Evolutionary conservation across 2,113 vertebrate genomes (phyloP).

Genomic region (Erinaceus europaeus): DNA sequence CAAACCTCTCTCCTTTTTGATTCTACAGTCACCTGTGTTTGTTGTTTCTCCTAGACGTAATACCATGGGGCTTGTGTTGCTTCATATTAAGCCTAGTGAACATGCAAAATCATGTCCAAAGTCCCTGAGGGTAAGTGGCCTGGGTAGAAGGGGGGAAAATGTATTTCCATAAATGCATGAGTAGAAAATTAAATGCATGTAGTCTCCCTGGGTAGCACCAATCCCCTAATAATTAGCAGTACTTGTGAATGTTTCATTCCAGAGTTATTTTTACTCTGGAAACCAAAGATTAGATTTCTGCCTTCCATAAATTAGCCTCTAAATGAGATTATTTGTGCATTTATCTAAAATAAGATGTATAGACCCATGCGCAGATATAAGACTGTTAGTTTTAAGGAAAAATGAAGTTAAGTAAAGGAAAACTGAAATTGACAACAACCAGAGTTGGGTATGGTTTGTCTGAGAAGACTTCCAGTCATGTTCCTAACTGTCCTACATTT

Average conservation of each 20-base stretch:
- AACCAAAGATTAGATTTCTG: background rate
- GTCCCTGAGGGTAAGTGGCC: conserved; percentile 32
- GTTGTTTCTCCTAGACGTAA: conserved; percentile 30
- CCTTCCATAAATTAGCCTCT: background rate
- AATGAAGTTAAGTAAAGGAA: background rate
- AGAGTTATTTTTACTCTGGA: background rate
- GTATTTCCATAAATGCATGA: background rate
- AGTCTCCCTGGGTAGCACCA: background rate
- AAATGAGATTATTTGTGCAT: too few relatives aligned
- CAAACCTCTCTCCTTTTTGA: background rate
- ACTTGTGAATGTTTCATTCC: background rate
- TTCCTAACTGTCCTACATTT: background rate
- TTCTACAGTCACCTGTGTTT: background rate
- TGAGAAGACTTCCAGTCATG: background rate
- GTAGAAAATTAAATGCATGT: background rate
- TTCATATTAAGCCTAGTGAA: conserved; percentile 38
- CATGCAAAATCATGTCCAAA: background rate
- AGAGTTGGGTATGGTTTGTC: background rate
- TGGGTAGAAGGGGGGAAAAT: background rate
- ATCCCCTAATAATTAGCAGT: background rate
- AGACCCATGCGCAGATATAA: background rate
- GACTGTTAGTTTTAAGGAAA: background rate
- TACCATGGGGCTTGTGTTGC: background rate
- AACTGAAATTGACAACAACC: background rate
- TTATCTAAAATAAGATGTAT: background rate